Base-by-base conservation (phyloP, 2,888 invertebrate genomes). In the Altica lythri region DNA sequence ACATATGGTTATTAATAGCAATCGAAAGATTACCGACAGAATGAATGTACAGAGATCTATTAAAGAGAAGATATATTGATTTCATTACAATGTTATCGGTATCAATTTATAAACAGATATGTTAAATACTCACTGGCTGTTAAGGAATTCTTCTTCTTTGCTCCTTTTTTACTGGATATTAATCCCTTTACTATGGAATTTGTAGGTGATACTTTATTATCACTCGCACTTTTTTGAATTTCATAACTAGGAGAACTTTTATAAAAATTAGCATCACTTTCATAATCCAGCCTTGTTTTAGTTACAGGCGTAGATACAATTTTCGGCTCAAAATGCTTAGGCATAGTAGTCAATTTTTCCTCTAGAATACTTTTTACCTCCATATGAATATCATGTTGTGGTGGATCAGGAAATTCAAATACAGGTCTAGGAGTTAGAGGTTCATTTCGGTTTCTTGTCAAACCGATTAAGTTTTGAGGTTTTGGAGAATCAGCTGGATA, bases 81-180 rank as follows among this genome's bases (percentile, higher is more conserved):
- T n/a, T n/a, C n/a, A n/a, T n/a, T n/a, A n/a, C n/a, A n/a, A n/a
- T n/a, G n/a, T n/a, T n/a, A n/a, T n/a, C n/a, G n/a, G n/a, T n/a
- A n/a, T n/a, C n/a, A n/a, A n/a, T n/a, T n/a, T n/a, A n/a, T n/a
- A n/a, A n/a, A n/a, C n/a, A n/a, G n/a, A n/a, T n/a, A n/a, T n/a
- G n/a, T n/a, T n/a, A n/a, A 29, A 10, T 53, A 81, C 86, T 83
- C 70, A 88, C 88, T 90, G 29, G 88, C 86, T 22, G 89, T 79
- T 10, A 70, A 51, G 16, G 85, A 85, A 70, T 88, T 89, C 77
- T 89, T 89, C 69, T 88, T 87, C 30, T 83, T 74, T n/a, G 83
- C 83, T 57, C 84, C 75, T 0, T 81, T 81, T 69, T 86, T 85
- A 55, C 79, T 79, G 17, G 81, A 80, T 66, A 83, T 82, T 60